Conservation (phyloP, 2,113 vertebrate species). For the Polypterus bichir region DNA sequence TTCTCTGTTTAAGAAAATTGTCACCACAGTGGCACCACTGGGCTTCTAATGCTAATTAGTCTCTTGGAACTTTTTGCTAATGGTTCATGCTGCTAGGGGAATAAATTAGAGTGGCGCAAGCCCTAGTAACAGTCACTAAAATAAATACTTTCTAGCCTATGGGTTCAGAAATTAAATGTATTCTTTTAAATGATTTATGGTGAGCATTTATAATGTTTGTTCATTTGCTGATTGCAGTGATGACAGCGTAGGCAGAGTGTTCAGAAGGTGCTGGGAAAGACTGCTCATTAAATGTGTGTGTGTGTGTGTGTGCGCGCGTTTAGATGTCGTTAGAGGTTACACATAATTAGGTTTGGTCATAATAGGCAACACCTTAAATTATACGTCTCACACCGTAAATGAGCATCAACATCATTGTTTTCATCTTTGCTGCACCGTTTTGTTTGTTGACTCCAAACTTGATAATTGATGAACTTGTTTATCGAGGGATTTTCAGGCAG, state of each 20-base stretch:
- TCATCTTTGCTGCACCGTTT: too few relatives aligned
- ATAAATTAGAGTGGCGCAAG: conserved; percentile 42
- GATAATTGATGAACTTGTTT: too few relatives aligned
- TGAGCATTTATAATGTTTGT: conserved; percentile 11
- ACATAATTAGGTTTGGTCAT: neutral
- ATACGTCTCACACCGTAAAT: too few relatives aligned
- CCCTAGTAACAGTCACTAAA: conserved; percentile 44
- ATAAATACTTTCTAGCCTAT: conserved; percentile 36
- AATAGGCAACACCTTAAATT: too few relatives aligned
- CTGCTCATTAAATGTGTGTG: neutral
- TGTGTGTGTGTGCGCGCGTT: too few relatives aligned
- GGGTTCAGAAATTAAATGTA: conserved; percentile 40
- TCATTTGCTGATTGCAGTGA: conserved; percentile 35
- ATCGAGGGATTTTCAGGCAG: too few relatives aligned
- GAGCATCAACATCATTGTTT: too few relatives aligned
- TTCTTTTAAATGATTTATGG: conserved; percentile 51
- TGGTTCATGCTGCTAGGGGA: conserved; percentile 58
- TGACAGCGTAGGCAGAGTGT: too few relatives aligned
- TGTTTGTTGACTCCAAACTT: too few relatives aligned
- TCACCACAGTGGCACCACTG: conserved; percentile 52
- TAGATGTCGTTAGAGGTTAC: neutral
- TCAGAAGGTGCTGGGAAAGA: too few relatives aligned
- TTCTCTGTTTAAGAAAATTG: conserved; percentile 64
- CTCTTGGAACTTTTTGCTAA: conserved; percentile 68
- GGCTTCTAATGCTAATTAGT: conserved; percentile 65